Evolutionary conservation across 2,113 vertebrate species (phyloP).

Genomic region (Eudyptes chrysolophus): DNA sequence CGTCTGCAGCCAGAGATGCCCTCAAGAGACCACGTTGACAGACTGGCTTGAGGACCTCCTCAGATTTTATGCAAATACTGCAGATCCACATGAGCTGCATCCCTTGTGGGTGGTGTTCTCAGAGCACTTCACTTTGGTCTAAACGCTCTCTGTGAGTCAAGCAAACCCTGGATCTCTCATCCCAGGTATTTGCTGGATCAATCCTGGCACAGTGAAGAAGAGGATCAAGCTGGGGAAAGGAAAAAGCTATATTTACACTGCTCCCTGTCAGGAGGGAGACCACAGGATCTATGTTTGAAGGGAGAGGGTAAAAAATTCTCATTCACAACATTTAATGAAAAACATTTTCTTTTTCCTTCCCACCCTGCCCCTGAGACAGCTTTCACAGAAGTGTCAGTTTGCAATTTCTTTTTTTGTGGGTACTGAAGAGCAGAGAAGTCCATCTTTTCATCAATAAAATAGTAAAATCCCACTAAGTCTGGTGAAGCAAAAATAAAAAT

Average conservation of each 20-base stretch:
- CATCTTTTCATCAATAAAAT: background rate
- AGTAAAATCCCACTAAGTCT: background rate
- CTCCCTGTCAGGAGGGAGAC: background rate
- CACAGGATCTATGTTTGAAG: background rate
- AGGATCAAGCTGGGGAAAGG: background rate
- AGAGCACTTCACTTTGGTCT: background rate
- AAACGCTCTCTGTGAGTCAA: background rate
- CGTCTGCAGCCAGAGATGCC: background rate
- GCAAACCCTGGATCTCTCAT: background rate
- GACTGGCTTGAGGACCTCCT: background rate
- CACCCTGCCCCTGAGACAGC: background rate
- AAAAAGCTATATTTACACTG: background rate
- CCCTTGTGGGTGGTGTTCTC: background rate
- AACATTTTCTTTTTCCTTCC: background rate
- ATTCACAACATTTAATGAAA: background rate
- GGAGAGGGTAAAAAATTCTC: background rate
- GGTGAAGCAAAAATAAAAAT: background rate
- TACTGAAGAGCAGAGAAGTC: background rate
- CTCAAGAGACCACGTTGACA: background rate
- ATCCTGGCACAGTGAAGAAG: background rate
- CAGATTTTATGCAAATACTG: background rate
- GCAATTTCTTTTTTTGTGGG: background rate
- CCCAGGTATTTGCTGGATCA: accelerated
- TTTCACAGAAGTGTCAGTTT: background rate
- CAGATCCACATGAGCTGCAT: background rate